These are phyloP conservation scores for Hypena proboscidalis DNA, from an alignment of 2,888 invertebrate genomes.

Conservation along the genomic window DNA sequence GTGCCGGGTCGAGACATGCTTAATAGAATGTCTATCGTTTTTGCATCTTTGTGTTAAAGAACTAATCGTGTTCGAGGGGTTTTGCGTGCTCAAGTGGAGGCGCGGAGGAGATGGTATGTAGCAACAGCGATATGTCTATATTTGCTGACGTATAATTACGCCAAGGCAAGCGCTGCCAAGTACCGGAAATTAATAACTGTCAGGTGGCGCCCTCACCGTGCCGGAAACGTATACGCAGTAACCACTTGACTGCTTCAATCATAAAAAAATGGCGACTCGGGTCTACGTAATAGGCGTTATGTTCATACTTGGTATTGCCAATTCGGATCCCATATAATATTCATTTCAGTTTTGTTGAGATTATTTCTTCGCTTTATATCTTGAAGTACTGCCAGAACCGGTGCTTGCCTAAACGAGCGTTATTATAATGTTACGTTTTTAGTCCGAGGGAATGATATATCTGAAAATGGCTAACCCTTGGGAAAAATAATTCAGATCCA, in stretches of 20 bases:
- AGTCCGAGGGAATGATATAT: too few relatives aligned
- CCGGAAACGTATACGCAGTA: constrained; percentile 48
- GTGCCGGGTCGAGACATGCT: constrained; percentile 14
- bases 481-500: constrained; percentile 7
- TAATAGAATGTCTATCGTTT: constrained; percentile 15
- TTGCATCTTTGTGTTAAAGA: constrained; percentile 27
- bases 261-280: constrained; percentile 14
- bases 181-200: constrained; percentile 78
- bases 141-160: constrained; percentile 65
- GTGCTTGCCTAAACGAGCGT: constrained; percentile 26
- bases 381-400: constrained; percentile 25
- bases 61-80: constrained; percentile 37
- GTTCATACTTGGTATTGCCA: constrained; percentile 1
- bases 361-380: constrained; percentile 10
- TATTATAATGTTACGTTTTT: constrained; percentile 25
- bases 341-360: constrained; percentile 10
- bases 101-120: constrained; percentile 21
- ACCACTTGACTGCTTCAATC: constrained; percentile 34
- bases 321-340: constrained; percentile 14
- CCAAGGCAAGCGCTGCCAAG: constrained; percentile 55
- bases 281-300: constrained; percentile 4
- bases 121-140: constrained; percentile 50
- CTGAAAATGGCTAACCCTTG: constrained; percentile 26
- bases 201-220: constrained; percentile 55
- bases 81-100: constrained; percentile 44